Conservation (phyloP, 2,797 vertebrate species). For the Hypotaenidia philippensis region DNA sequence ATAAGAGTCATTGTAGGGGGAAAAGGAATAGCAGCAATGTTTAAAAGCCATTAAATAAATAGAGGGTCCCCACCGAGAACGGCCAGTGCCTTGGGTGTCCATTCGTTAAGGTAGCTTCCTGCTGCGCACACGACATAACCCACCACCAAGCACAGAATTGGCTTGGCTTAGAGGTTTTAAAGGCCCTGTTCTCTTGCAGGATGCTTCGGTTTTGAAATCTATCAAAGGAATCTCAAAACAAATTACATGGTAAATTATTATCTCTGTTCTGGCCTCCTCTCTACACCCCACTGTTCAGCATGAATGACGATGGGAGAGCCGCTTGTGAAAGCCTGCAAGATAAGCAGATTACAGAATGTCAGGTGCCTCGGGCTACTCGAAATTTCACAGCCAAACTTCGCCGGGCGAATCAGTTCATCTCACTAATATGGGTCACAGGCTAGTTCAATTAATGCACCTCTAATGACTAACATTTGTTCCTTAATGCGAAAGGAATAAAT, state of each 20-base stretch:
- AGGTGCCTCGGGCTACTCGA: conserved; percentile 38
- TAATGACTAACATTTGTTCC: conserved; percentile 52
- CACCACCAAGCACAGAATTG: background rate
- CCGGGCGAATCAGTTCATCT: background rate
- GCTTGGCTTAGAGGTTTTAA: background rate
- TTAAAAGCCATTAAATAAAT: background rate
- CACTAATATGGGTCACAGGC: conserved; percentile 42
- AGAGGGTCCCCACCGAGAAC: background rate
- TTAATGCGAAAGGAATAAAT: background rate
- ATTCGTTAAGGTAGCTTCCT: background rate
- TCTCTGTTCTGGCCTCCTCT: conserved; percentile 42
- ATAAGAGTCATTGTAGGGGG: background rate
- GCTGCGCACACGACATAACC: background rate
- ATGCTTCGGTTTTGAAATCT: conserved; percentile 65
- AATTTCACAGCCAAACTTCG: conserved; percentile 56
- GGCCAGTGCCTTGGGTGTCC: conserved; percentile 12
- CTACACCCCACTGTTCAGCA: conserved; percentile 47
- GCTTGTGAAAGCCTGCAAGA: conserved; percentile 34
- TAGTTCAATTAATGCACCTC: conserved; percentile 50
- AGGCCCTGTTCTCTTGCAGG: conserved; percentile 44
- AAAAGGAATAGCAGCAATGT: background rate
- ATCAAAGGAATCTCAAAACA: conserved; percentile 74
- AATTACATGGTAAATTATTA: conserved; percentile 73
- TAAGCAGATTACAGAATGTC: conserved; percentile 68
- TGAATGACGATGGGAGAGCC: conserved; percentile 34